Evolutionary conservation across 2,797 vertebrate genomes (phyloP).

Genomic region (Nothura maculosa): DNA sequence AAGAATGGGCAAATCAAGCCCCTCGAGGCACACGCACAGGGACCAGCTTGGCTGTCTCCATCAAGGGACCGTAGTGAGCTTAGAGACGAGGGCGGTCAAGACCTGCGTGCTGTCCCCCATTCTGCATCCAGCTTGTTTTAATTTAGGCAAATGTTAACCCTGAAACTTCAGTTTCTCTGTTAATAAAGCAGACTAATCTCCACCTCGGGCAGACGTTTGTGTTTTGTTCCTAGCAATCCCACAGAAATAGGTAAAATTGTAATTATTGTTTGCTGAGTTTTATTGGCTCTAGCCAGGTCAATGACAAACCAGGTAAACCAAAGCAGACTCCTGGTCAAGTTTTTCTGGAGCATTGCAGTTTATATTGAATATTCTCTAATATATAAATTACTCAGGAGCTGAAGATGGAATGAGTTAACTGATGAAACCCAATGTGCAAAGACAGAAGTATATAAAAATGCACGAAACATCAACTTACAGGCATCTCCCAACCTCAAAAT

Average conservation of each 20-base stretch:
- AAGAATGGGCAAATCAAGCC: neutral
- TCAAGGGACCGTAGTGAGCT: neutral
- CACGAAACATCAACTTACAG: neutral
- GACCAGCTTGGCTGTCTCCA: fast-evolving
- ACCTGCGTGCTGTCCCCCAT: neutral
- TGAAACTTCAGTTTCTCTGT: neutral
- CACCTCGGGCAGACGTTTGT: neutral
- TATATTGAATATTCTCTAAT: neutral
- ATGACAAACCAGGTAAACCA: neutral
- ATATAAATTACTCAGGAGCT: fast-evolving
- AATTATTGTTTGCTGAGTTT: fast-evolving
- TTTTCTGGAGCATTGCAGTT: neutral
- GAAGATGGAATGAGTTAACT: neutral
- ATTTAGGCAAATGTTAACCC: fast-evolving
- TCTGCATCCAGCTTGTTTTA: fast-evolving
- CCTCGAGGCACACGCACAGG: neutral
- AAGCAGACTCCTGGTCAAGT: fast-evolving
- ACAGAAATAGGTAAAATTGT: fast-evolving
- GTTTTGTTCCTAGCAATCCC: neutral
- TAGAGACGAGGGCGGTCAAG: neutral
- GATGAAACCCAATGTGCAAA: neutral
- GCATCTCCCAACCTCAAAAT: neutral
- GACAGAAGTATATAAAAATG: neutral
- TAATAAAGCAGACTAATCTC: fast-evolving
- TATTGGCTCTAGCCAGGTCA: neutral